phyloP scores from a whole-genome alignment of 1,140 invertebrate genomes.

The Aleiodes sp. region DNA sequence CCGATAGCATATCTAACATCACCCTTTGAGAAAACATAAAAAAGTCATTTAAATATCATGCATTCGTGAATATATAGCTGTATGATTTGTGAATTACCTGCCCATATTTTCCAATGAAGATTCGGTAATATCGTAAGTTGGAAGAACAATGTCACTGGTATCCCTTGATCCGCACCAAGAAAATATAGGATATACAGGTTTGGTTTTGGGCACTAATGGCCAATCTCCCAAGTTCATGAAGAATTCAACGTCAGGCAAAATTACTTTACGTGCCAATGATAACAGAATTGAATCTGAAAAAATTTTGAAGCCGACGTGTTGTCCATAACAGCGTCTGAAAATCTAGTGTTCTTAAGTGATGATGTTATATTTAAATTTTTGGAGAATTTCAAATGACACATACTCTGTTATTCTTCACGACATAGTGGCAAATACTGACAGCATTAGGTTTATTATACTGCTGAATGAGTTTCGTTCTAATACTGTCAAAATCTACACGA shows the following conservation, averaged over 20 bases:
- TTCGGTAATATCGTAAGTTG: slow-evolving; percentile 95
- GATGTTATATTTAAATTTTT: neutral
- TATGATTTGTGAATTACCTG: too few species aligned
- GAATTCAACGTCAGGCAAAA: slow-evolving; percentile 88
- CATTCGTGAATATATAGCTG: too few species aligned
- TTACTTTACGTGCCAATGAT: slow-evolving; percentile 84
- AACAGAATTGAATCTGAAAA: slow-evolving; percentile 91
- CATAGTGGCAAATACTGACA: slow-evolving; percentile 91
- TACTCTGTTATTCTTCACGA: slow-evolving; percentile 84
- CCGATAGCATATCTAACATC: slow-evolving; percentile 87
- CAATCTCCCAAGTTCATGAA: slow-evolving; percentile 96
- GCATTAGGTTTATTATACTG: slow-evolving; percentile 78
- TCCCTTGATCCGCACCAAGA: slow-evolving; percentile 94
- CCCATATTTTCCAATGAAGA: slow-evolving; percentile 91
- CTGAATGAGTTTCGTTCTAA: slow-evolving; percentile 72
- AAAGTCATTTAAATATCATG: neutral
- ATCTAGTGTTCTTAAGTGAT: slow-evolving; percentile 62
- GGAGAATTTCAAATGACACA: slow-evolving; percentile 30
- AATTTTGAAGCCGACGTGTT: slow-evolving; percentile 96
- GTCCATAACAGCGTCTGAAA: slow-evolving; percentile 89
- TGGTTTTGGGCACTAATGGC: slow-evolving; percentile 78
- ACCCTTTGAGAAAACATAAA: slow-evolving; percentile 71
- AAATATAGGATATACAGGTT: slow-evolving; percentile 82
- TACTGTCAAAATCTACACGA: slow-evolving; percentile 76
- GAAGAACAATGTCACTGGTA: slow-evolving; percentile 89